A percentile compares a stretch with the other conserved stretches of the same genome.
Conservation (phyloP, 2,113 vertebrate genomes). For the Thamnaconus septentrionalis region DNA sequence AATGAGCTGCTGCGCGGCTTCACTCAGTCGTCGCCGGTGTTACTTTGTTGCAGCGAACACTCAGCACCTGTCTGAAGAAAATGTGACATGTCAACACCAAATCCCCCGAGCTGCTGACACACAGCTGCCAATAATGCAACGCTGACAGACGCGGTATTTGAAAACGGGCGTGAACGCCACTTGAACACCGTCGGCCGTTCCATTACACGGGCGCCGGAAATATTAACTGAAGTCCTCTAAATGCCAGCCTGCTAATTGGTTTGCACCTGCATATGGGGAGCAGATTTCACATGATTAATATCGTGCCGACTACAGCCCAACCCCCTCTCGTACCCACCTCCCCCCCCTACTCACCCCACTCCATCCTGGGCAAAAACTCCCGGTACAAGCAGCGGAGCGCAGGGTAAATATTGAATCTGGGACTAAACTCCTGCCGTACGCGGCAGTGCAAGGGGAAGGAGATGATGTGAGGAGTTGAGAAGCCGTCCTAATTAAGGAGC, state of each 20-base stretch:
- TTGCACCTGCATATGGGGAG: constrained; percentile 92
- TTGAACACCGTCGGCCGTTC: constrained; percentile 88
- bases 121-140: constrained; percentile 45
- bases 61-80: constrained; percentile 14
- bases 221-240: constrained; percentile 97
- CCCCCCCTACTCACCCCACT: constrained; percentile 48
- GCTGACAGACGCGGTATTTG: constrained; percentile 64
- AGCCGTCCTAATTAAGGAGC: constrained; percentile 97
- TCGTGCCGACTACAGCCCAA: constrained; percentile 58
- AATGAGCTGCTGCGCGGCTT: too few relatives aligned
- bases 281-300: constrained; percentile 83
- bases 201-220: constrained; percentile 88
- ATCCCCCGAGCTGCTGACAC: constrained; percentile 16
- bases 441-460: constrained; percentile 70
- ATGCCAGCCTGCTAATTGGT: constrained; percentile 98
- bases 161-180: constrained; percentile 85
- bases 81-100: constrained; percentile 24
- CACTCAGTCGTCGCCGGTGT: too few relatives aligned
- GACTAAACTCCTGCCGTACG: constrained; percentile 92
- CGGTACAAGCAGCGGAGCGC: constrained; percentile 92
- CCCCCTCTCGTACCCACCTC: too few relatives aligned
- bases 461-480: constrained; percentile 74
- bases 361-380: constrained; percentile 86
- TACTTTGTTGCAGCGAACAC: not conserved
- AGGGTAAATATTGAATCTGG: constrained; percentile 99